Conservation (phyloP, 2,797 vertebrate genomes). For the Loriculus beryllinus region DNA sequence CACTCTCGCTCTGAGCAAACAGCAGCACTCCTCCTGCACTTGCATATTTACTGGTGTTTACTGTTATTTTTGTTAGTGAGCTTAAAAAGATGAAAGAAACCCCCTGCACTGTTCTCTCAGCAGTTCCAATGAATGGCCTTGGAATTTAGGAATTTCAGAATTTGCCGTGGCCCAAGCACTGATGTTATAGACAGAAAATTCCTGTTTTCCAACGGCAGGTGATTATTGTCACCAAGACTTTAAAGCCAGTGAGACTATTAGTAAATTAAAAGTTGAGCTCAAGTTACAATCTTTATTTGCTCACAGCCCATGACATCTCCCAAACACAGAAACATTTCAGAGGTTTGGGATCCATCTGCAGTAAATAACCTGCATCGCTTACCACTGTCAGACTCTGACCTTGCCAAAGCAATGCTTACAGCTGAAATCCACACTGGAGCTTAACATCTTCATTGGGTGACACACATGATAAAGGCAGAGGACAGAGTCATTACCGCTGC, state of each 20-base stretch:
- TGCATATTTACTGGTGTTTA: not conserved
- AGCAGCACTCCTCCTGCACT: not conserved
- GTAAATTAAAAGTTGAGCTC: not conserved
- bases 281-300: not conserved
- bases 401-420: not conserved
- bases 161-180: not conserved
- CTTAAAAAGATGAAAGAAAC: not conserved
- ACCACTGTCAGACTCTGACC: not conserved
- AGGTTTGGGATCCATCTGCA: not conserved
- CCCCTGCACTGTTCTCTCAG: not conserved
- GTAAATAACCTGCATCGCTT: rapidly evolving
- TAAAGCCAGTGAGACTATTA: not conserved
- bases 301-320: not conserved
- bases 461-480: not conserved
- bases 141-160: not conserved
- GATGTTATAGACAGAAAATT: not conserved
- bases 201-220: not conserved
- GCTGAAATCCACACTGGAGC: not conserved
- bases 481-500: not conserved
- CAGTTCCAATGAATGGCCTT: not conserved
- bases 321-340: not conserved
- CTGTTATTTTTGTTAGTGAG: not conserved
- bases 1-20: not conserved
- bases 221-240: not conserved
- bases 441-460: not conserved